phyloP scores from a whole-genome alignment of 2,113 vertebrate species.

The Anhinga rufa region DNA sequence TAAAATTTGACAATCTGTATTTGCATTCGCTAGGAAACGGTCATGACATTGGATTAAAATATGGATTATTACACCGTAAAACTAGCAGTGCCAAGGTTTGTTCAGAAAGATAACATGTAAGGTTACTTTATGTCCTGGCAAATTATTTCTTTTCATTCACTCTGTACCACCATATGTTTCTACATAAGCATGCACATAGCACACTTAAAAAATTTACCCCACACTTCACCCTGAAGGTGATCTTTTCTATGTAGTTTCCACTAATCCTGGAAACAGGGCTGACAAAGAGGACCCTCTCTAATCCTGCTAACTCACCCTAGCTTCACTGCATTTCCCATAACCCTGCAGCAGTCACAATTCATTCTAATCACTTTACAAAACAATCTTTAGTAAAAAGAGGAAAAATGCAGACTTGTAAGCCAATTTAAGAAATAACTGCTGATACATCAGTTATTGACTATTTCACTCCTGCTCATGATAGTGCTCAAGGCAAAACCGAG shows the following conservation, averaged over 20 bases:
- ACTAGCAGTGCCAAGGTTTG: slow-evolving; percentile 29
- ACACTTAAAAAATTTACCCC: neutral
- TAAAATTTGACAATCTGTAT: slow-evolving; percentile 4
- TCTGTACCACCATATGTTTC: neutral
- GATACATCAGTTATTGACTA: slow-evolving; percentile 98
- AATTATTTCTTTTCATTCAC: slow-evolving; percentile 5
- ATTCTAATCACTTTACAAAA: slow-evolving; percentile 83
- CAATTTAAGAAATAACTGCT: slow-evolving; percentile 98
- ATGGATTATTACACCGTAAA: neutral
- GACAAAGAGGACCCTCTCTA: slow-evolving; percentile 42
- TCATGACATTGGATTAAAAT: slow-evolving; percentile 15
- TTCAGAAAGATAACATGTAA: neutral
- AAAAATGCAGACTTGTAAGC: slow-evolving; percentile 89
- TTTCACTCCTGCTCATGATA: slow-evolving; percentile 88
- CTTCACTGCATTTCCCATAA: slow-evolving; percentile 68
- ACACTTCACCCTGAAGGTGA: slow-evolving; percentile 31
- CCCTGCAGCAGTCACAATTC: slow-evolving; percentile 81
- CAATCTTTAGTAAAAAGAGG: slow-evolving; percentile 81
- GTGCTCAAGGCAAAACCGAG: slow-evolving; percentile 93
- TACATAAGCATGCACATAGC: neutral
- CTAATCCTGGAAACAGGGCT: slow-evolving; percentile 50
- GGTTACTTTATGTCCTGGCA: neutral
- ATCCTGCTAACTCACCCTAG: slow-evolving; percentile 66
- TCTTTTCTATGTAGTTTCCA: neutral
- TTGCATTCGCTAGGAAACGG: neutral